A percentile compares a stretch with the other conserved stretches of the same genome.
phyloP scores from a whole-genome alignment of 2,888 invertebrate genomes.

The Sialis lutaria region DNA sequence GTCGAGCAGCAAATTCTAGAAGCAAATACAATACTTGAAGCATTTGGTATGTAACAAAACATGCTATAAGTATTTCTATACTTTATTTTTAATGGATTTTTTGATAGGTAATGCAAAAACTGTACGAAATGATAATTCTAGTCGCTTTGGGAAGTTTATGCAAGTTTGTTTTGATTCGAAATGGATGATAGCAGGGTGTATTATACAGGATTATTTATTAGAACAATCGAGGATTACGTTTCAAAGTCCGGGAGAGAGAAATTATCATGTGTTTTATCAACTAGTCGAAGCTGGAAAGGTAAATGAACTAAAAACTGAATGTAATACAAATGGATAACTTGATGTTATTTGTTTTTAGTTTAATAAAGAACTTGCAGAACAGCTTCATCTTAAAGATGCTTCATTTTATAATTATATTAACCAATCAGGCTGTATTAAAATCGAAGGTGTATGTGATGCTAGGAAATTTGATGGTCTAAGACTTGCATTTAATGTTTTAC shows the following conservation, averaged over 20 bases:
- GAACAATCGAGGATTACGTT: constrained; percentile 84
- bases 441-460: constrained; percentile 47
- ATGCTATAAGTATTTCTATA: neutral
- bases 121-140: constrained; percentile 83
- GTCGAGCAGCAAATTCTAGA: constrained; percentile 91
- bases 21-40: constrained; percentile 83
- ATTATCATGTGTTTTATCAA: constrained; percentile 87
- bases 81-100: neutral
- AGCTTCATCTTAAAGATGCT: constrained; percentile 55
- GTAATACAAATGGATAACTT: neutral
- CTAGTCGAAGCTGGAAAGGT: constrained; percentile 73
- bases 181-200: constrained; percentile 81
- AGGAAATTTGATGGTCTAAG: constrained; percentile 67
- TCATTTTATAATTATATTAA: constrained; percentile 69
- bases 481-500: constrained; percentile 74
- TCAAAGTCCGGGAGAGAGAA: constrained; percentile 71
- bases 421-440: constrained; percentile 54
- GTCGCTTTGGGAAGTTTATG: constrained; percentile 90
- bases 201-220: constrained; percentile 76
- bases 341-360: constrained; percentile 24
- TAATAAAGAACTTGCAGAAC: constrained; percentile 56
- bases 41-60: constrained; percentile 51
- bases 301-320: constrained; percentile 8
- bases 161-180: constrained; percentile 80
- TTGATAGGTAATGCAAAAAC: constrained; percentile 78